A percentile compares a stretch with the other conserved stretches of the same genome.
These are phyloP conservation scores for Battus philenor DNA, from an alignment of 1,140 invertebrate genomes.

Conservation along the genomic window DNA sequence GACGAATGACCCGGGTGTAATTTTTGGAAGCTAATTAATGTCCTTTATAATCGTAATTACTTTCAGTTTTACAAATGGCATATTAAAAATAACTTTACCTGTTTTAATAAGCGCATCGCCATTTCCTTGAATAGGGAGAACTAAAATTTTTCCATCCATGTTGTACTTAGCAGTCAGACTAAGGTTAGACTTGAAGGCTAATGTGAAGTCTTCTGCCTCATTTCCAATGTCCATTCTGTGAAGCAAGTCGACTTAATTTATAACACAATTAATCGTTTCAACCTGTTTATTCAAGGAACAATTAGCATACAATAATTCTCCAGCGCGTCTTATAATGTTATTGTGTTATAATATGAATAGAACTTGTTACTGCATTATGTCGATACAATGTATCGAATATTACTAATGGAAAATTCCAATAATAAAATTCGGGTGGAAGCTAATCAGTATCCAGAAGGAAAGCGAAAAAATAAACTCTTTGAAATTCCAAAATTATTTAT, in stretches of 20 bases:
- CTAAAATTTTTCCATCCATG: constrained; percentile 78
- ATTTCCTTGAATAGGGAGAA: constrained; percentile 79
- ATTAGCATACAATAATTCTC: constrained; percentile 27
- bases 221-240: constrained; percentile 37
- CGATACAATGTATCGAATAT: too few species aligned
- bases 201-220: constrained; percentile 35
- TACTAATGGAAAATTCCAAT: too few species aligned
- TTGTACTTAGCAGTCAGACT: constrained; percentile 76
- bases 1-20: too few species aligned
- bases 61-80: too few species aligned
- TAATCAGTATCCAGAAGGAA: too few species aligned
- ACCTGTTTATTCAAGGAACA: background rate
- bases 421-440: too few species aligned
- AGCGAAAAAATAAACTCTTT: too few species aligned
- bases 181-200: constrained; percentile 43
- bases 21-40: too few species aligned
- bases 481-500: too few species aligned
- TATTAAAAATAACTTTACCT: too few species aligned
- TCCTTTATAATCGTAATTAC: too few species aligned
- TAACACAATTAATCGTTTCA: background rate
- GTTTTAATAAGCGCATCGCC: constrained; percentile 72
- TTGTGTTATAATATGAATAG: constrained; percentile 2
- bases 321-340: background rate
- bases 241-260: constrained; percentile 18
- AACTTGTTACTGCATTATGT: background rate